Conservation (phyloP, 2,888 invertebrate genomes). For the Tetanocera ferruginea region DNA sequence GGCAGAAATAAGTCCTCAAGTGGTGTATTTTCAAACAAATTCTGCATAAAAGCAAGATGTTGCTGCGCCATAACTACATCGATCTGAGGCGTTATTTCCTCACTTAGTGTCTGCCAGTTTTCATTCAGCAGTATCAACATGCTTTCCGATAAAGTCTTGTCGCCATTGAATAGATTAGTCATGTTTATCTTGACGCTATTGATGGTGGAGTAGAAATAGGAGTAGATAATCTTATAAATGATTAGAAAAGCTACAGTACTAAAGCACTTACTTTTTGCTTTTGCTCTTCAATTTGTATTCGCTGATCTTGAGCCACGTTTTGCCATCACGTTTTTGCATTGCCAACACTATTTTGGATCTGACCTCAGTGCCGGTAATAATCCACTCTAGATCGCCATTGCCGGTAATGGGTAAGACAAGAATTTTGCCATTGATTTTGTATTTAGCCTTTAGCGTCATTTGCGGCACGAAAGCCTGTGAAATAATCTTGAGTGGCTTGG, state of each 20-base stretch:
- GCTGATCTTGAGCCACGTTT: constrained; percentile 49
- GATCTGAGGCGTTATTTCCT: constrained; percentile 54
- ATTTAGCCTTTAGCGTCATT: constrained; percentile 52
- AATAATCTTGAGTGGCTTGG: constrained; percentile 51
- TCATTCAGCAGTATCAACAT: constrained; percentile 56
- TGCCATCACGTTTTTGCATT: constrained; percentile 53
- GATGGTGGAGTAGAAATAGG: neutral
- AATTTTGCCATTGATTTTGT: constrained; percentile 55
- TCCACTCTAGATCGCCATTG: constrained; percentile 50
- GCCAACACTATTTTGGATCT: constrained; percentile 42
- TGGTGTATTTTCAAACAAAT: constrained; percentile 50
- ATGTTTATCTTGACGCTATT: constrained; percentile 53
- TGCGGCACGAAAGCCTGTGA: constrained; percentile 22
- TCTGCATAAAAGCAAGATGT: constrained; percentile 37
- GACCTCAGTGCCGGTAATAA: constrained; percentile 43
- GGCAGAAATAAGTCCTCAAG: constrained; percentile 54
- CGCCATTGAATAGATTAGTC: constrained; percentile 58
- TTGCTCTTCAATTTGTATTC: constrained; percentile 50
- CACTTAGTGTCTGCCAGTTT: constrained; percentile 54
- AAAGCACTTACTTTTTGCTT: constrained; percentile 49
- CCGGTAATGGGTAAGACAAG: constrained; percentile 56
- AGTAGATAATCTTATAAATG: neutral
- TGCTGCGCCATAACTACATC: constrained; percentile 44
- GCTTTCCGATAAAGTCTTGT: constrained; percentile 54
- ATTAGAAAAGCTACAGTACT: neutral